Conservation (phyloP, 2,888 invertebrate species). For the Volucella inanis region DNA sequence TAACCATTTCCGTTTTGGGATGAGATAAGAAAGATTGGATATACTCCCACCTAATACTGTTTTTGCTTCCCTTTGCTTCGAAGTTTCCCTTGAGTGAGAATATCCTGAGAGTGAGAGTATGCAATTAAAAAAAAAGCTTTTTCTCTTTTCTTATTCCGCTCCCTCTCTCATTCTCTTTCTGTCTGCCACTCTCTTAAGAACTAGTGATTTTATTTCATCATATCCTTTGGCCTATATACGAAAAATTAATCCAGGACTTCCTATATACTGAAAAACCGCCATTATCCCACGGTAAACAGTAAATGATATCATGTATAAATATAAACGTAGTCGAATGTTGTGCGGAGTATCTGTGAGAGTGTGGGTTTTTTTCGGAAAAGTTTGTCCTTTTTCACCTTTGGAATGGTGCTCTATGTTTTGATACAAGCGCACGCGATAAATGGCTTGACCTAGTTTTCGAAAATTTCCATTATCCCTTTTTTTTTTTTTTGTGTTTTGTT, state of each 20-base stretch:
- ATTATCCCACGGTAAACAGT: conserved; percentile 26
- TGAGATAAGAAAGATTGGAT: conserved; percentile 41
- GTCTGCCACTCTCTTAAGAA: conserved; percentile 9
- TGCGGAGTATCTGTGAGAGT: no score
- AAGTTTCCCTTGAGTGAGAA: conserved; percentile 22
- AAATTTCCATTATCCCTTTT: conserved; percentile 12
- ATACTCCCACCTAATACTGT: not conserved
- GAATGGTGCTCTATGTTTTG: conserved; percentile 20
- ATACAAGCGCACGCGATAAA: conserved; percentile 72
- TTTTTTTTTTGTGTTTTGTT: conserved; percentile 28
- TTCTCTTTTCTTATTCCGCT: not conserved
- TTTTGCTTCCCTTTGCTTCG: not conserved
- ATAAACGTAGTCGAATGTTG: no score
- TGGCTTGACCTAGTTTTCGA: conserved; percentile 68
- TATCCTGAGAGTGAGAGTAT: not conserved
- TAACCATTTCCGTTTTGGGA: conserved; percentile 41
- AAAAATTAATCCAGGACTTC: conserved; percentile 70
- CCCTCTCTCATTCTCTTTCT: not conserved
- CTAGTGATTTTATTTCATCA: not conserved
- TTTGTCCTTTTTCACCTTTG: conserved; percentile 60
- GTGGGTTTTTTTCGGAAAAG: conserved; percentile 24
- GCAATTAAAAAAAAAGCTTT: conserved; percentile 17
- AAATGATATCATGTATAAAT: conserved; percentile 11
- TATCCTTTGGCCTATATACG: conserved; percentile 57
- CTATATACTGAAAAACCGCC: conserved; percentile 57